A percentile compares a stretch with the other conserved stretches of the same genome.
Conservation (phyloP, 2,113 vertebrate genomes). For the Cichladusa arquata region DNA sequence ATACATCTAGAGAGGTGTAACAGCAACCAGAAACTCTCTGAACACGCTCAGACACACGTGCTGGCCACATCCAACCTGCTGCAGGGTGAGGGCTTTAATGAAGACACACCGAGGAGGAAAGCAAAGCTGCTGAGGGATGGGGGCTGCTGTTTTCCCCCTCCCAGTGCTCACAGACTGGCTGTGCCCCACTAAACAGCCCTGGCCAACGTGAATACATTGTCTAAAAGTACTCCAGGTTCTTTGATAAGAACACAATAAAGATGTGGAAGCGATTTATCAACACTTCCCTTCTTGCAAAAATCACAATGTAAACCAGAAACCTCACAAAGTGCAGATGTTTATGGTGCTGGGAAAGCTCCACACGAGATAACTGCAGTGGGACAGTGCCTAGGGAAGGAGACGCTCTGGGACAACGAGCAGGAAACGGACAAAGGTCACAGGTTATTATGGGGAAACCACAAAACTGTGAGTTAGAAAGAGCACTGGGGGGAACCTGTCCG, state of each 20-base stretch:
- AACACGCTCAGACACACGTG: background rate
- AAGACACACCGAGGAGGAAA: background rate
- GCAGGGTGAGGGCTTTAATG: background rate
- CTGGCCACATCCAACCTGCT: background rate
- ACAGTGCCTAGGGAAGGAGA: background rate
- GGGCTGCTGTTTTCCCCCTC: background rate
- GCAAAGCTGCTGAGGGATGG: background rate
- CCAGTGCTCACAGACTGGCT: background rate
- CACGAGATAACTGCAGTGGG: background rate
- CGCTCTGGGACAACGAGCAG: accelerated
- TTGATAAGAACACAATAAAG: background rate
- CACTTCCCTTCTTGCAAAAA: background rate
- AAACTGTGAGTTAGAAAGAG: accelerated
- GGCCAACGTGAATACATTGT: background rate
- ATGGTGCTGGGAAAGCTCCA: background rate
- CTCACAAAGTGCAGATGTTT: background rate
- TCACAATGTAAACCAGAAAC: background rate
- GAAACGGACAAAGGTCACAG: background rate
- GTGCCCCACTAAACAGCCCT: background rate
- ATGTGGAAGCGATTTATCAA: background rate
- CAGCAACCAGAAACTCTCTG: background rate
- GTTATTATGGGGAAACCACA: background rate
- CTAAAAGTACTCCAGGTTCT: background rate
- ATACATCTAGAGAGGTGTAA: background rate
- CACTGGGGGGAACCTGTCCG: accelerated